Percentiles rank a stretch among this genome's conserved stretches.
These are phyloP conservation scores for Heteromyza rotundicornis DNA, from an alignment of 2,888 invertebrate genomes.

Conservation along the genomic window DNA sequence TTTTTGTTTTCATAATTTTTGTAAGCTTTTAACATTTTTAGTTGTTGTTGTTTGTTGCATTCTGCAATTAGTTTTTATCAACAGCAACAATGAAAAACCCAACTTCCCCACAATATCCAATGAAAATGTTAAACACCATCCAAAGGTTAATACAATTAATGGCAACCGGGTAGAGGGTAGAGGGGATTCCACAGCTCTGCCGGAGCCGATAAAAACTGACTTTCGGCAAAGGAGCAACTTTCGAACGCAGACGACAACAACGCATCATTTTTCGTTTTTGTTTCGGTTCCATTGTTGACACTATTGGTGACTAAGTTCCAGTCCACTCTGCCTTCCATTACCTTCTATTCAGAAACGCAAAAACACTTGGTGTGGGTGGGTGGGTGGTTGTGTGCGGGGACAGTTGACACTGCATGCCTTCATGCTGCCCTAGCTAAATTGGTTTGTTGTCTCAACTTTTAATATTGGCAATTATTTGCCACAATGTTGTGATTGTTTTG, in stretches of 20 bases:
- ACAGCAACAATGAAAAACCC: too few relatives aligned
- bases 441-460: conserved; percentile 16
- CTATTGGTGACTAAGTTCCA: neutral
- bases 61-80: too few relatives aligned
- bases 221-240: too few relatives aligned
- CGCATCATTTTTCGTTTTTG: neutral
- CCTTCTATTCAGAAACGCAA: neutral
- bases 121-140: too few relatives aligned
- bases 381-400: neutral
- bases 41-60: too few relatives aligned
- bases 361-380: too few relatives aligned
- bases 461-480: conserved; percentile 15
- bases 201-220: too few relatives aligned
- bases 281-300: neutral
- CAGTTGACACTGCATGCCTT: neutral
- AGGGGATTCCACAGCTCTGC: too few relatives aligned
- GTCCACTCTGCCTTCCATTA: neutral
- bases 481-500: neutral
- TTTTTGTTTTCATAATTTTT: too few relatives aligned
- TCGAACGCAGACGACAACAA: neutral
- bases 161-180: too few relatives aligned
- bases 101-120: too few relatives aligned
- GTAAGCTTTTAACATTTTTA: too few relatives aligned
- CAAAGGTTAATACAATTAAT: conserved; percentile 6
- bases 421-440: neutral